Base-by-base conservation (phyloP, 53 echinoderm and acorn worm genomes). In the Holothuria scabra region DNA sequence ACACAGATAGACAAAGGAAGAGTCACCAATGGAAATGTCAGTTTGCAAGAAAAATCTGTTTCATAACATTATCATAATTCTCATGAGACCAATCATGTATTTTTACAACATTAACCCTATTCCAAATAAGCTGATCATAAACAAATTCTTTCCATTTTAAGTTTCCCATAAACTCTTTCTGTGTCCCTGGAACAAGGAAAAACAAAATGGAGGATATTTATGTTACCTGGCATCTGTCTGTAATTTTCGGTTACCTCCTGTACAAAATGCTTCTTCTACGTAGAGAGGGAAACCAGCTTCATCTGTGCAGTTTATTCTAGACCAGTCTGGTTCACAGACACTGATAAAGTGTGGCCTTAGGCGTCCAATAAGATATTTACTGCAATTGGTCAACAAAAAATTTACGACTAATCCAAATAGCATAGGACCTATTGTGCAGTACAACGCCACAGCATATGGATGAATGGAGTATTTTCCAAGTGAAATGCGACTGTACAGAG, bases 281-380 rank as follows among this genome's bases (percentile, higher is more conserved):
- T 96, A 96, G 26, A 63, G 22, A 23, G 82, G 67, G 41, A 79
- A 67, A 16, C 91, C 91, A 23, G 65, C 29, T 0, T 22, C 69
- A 49, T 93, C 89, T 13, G 79, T 72, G 74, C 99, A 99, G 61
- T 90, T 91, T 24, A 92, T 72, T 0, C 11, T 20, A 19, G 89
- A 86, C 65, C 84, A 85, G 80, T 99, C 92, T 14, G 95, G 94
- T 19, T 83, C 67, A 61, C 99, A 99, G 37, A 95, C 91, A 1
- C 66, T 19, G 28, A 99, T 60, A 67, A 92, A 99, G 69, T 95
- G 91, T 12, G 99, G 94, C 81, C 99, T 68, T 56, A 95, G 62
- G 34, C 94, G 85, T 32, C 99, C 94, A 38, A 99, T 83, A 67
- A 90, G 28, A 76, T 83, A 91, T 90, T 99, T 99, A 46, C 71